Evolutionary conservation across 1,140 invertebrate species (phyloP).

Genomic region (Psix sp.): DNA sequence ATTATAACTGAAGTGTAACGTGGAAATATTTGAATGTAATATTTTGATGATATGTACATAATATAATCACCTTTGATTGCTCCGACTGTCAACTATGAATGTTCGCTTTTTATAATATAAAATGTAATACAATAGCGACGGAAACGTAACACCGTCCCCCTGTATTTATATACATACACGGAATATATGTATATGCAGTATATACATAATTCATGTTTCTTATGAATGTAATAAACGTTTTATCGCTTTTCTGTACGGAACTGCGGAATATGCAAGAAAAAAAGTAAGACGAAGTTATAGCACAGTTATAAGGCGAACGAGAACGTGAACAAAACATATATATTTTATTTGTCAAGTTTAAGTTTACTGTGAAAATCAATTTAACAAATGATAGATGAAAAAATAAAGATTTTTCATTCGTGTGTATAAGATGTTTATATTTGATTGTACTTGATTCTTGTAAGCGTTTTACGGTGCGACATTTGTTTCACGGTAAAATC

Average conservation of each 20-base stretch:
- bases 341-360: conserved; percentile 55
- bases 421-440: conserved; percentile 37
- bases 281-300: conserved; percentile 22
- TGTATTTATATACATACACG: conserved; percentile 61
- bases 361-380: conserved; percentile 52
- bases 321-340: conserved; percentile 47
- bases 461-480: conserved; percentile 18
- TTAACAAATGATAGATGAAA: conserved; percentile 15
- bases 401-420: conserved; percentile 50
- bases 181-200: conserved; percentile 60
- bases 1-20: conserved; percentile 29
- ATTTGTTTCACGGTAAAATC: conserved; percentile 39
- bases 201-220: conserved; percentile 67
- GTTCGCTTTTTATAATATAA: conserved; percentile 71
- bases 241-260: conserved; percentile 69
- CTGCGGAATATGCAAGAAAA: too few relatives aligned
- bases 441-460: conserved; percentile 41
- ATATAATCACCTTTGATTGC: conserved; percentile 33
- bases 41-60: conserved; percentile 54
- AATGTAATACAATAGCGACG: conserved; percentile 58
- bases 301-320: conserved; percentile 44
- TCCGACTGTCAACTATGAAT: conserved; percentile 60
- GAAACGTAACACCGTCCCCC: conserved; percentile 63
- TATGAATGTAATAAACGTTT: conserved; percentile 72
- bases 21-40: conserved; percentile 36